A percentile compares a stretch with the other conserved stretches of the same genome.
phyloP scores from a whole-genome alignment of 2,888 invertebrate species.

The Bimastos eiseni region DNA sequence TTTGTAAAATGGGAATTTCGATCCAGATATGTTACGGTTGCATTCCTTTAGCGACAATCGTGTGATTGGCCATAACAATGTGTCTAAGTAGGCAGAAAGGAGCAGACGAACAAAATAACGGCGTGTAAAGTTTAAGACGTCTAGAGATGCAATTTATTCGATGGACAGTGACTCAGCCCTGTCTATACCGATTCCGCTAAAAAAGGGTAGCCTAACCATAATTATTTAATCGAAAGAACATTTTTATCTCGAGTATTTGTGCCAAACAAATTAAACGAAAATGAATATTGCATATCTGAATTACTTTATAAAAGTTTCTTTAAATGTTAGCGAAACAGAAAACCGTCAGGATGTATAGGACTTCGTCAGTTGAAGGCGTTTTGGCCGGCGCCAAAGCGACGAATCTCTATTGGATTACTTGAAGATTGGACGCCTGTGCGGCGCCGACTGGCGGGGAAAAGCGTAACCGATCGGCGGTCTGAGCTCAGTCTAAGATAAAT shows the following conservation, averaged over 20 bases:
- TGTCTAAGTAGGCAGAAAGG: background rate
- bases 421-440: background rate
- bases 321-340: background rate
- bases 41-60: background rate
- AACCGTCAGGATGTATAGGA: background rate
- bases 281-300: background rate
- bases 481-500: background rate
- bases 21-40: background rate
- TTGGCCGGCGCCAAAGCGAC: background rate
- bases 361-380: background rate
- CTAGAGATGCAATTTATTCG: background rate
- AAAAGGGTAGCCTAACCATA: background rate
- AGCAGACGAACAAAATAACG: background rate
- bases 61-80: background rate
- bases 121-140: background rate
- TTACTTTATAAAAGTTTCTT: background rate
- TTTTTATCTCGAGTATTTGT: background rate
- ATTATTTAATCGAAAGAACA: background rate
- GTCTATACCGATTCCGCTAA: background rate
- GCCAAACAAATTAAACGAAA: background rate
- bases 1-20: background rate
- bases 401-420: slow-evolving; percentile 13
- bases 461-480: background rate
- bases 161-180: background rate
- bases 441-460: background rate